Base-by-base conservation (phyloP, 1,140 invertebrate species). In the Drosophila fuyamai region DNA sequence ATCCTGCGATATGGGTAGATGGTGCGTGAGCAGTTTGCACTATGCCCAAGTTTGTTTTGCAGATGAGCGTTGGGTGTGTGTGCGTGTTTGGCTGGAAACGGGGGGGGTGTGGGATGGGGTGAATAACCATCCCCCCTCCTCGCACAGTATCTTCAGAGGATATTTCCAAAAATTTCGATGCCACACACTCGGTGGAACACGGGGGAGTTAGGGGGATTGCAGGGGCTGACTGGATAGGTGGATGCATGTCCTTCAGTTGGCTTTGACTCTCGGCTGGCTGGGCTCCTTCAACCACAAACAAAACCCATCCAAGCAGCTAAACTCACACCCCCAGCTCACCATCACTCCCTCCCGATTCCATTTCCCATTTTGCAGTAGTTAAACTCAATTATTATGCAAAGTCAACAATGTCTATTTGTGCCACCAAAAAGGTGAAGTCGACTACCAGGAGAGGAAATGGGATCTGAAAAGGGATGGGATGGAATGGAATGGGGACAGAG, bases 361-460 rank as follows among this genome's bases (percentile, higher is more conserved):
- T 55, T 70, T 66, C 61, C 51, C 73, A 66, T 81, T 70, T 77
- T 79, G 83, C 79, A 74, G 84, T 89, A 83, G 83, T 89, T 88
- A 83, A 88, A 88, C 83, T 88, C 83, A 88, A 88, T 88, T 88
- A 88, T 88, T 88, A 88, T 88, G 83, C 83, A 88, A 83, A 88
- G 83, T 88, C 83, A 88, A 88, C 83, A 88, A 88, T 88, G 83
- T 88, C 76, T 81, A 85, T 85, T 85, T 85, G 81, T 81, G 82
- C 65, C 72, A 84, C 63, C 74, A 66, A 81, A 81, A 80, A 85
- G 81, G 81, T 76, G 65, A 71, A 63, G 62, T 53, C 75, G 63
- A 56, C 53, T 56, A 16, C 35, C 46, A 35, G 16, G 38, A 41
- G 18, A 60, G 55, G 13, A 32, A 23, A 13, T 7, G 27, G 59